Evolutionary conservation across 2,888 invertebrate species (phyloP).

Genomic region (Prosapia bicincta): DNA sequence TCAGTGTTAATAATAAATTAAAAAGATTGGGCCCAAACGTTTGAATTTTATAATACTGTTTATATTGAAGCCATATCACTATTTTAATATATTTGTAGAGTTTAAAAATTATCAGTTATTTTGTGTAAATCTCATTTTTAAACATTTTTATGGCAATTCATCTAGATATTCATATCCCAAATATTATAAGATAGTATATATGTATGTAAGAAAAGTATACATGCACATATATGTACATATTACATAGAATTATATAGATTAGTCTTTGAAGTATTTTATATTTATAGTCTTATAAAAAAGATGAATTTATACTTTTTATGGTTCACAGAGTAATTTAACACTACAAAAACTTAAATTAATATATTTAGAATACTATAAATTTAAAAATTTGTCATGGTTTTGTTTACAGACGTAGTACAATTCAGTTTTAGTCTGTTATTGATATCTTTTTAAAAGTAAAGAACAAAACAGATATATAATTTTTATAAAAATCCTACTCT

Average conservation of each 20-base stretch:
- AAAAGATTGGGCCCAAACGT: background rate
- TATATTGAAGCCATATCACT: background rate
- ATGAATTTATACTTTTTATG: too few species aligned
- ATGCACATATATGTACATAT: background rate
- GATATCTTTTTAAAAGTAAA: background rate
- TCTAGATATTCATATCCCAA: background rate
- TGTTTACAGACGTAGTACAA: too few species aligned
- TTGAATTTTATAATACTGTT: background rate
- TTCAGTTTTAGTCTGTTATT: background rate
- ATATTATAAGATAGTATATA: background rate
- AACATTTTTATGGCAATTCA: background rate
- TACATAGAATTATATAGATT: background rate
- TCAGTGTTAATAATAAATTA: too few species aligned
- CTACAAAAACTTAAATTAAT: too few species aligned
- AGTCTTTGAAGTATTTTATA: background rate
- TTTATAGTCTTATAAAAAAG: too few species aligned
- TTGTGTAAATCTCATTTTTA: background rate
- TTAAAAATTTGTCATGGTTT: too few species aligned
- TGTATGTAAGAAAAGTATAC: background rate
- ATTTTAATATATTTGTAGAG: background rate
- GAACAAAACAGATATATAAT: too few species aligned
- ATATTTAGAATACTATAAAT: too few species aligned
- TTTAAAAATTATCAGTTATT: background rate
- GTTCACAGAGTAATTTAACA: too few species aligned
- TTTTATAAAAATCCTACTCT: too few species aligned